Evolutionary conservation across 1,140 invertebrate species (phyloP).

Genomic region (Meloidogyne hapla): DNA sequence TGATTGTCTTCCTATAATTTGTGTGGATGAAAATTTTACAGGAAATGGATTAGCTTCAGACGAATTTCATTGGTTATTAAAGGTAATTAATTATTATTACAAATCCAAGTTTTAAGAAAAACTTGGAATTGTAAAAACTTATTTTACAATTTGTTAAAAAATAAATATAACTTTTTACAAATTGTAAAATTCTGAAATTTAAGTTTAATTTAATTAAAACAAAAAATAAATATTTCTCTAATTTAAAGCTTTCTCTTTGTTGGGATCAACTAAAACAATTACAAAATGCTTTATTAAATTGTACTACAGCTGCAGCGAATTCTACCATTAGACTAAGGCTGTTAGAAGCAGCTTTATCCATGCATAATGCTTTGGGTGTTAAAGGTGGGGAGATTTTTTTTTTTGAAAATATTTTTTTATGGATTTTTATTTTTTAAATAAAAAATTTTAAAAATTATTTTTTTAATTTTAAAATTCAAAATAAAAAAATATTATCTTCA

Average conservation of each 20-base stretch:
- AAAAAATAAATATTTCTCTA: too few relatives aligned
- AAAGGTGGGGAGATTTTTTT: slow-evolving; percentile 65
- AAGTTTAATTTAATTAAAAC: too few relatives aligned
- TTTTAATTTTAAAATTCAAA: too few relatives aligned
- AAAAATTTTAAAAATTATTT: too few relatives aligned
- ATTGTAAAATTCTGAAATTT: too few relatives aligned
- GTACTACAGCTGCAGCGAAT: slow-evolving; percentile 79
- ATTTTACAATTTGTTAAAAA: too few relatives aligned
- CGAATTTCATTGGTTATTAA: slow-evolving; percentile 96
- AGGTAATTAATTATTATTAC: background rate
- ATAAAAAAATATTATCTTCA: slow-evolving; percentile 18
- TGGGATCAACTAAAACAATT: slow-evolving; percentile 92
- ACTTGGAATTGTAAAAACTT: too few relatives aligned
- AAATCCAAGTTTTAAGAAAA: background rate
- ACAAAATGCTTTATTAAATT: slow-evolving; percentile 81
- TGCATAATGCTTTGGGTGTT: slow-evolving; percentile 85
- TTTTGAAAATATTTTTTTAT: background rate
- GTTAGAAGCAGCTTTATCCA: slow-evolving; percentile 82
- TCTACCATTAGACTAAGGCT: slow-evolving; percentile 71
- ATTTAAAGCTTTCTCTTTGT: slow-evolving; percentile 78
- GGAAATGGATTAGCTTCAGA: slow-evolving; percentile 27
- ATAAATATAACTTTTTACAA: too few relatives aligned
- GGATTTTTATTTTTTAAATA: too few relatives aligned
- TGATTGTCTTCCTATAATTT: slow-evolving; percentile 90
- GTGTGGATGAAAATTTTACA: slow-evolving; percentile 78